Conservation (phyloP, 2,113 vertebrate species). For the Oncorhynchus nerka region DNA sequence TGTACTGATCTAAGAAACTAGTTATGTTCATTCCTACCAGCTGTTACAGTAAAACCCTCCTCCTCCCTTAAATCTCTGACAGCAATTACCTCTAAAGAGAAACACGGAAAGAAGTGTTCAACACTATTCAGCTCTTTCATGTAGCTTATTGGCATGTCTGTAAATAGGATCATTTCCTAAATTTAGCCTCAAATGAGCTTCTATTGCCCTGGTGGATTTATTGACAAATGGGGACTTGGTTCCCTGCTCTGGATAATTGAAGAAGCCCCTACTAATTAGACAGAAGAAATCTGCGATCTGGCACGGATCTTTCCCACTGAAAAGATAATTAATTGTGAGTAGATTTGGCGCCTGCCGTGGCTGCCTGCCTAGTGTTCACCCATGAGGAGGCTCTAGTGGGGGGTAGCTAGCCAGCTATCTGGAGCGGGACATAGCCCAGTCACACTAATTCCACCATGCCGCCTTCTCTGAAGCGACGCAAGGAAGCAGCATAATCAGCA, state of each 20-base stretch:
- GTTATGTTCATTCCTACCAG: background rate
- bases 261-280: slow-evolving; percentile 71
- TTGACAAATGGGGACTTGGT: slow-evolving; percentile 60
- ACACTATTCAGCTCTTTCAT: slow-evolving; percentile 41
- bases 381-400: background rate
- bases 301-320: slow-evolving; percentile 50
- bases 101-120: slow-evolving; percentile 39
- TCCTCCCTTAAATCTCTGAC: slow-evolving; percentile 34
- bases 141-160: slow-evolving; percentile 62
- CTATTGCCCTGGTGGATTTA: slow-evolving; percentile 68
- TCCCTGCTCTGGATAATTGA: slow-evolving; percentile 65
- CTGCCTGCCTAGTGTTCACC: background rate
- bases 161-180: slow-evolving; percentile 71
- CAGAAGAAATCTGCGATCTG: slow-evolving; percentile 59
- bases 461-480: slow-evolving; percentile 70
- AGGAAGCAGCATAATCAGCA: slow-evolving; percentile 78
- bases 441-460: slow-evolving; percentile 22
- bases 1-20: background rate
- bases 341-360: slow-evolving; percentile 24
- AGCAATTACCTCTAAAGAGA: slow-evolving; percentile 34
- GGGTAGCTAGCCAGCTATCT: background rate
- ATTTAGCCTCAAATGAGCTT: slow-evolving; percentile 63
- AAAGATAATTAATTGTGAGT: slow-evolving; percentile 75
- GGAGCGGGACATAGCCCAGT: background rate
- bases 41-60: background rate